Conservation (phyloP, 2,797 vertebrate genomes). For the Pteropus rufus region DNA sequence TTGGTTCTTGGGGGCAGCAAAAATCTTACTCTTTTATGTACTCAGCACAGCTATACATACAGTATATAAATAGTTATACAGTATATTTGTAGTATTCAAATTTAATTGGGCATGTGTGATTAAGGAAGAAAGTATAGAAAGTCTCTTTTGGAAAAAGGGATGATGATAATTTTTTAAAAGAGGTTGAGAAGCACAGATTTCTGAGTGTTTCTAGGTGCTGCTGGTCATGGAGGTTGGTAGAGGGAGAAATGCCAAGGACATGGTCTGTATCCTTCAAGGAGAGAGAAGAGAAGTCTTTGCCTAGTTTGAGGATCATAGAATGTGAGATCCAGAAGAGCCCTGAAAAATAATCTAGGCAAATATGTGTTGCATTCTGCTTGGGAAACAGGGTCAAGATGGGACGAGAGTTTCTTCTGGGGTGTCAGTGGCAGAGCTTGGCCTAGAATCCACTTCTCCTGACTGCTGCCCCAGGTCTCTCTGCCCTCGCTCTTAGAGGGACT, state of each 20-base stretch:
- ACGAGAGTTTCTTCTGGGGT: too few species aligned
- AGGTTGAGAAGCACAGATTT: not conserved
- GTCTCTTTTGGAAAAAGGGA: not conserved
- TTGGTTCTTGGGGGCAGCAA: not conserved
- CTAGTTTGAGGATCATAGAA: not conserved
- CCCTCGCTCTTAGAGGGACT: not conserved
- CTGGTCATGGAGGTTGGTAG: not conserved
- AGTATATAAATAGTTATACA: not conserved
- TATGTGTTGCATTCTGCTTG: rapidly evolving
- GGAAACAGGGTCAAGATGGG: not conserved
- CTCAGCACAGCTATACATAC: not conserved
- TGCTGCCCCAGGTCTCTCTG: not conserved
- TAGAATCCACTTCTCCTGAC: not conserved
- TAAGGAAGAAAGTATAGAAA: not conserved
- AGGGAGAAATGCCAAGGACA: not conserved
- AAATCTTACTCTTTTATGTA: not conserved
- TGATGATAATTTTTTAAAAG: not conserved
- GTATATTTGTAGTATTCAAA: not conserved
- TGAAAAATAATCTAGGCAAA: not conserved
- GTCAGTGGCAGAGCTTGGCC: not conserved
- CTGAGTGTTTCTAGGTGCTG: not conserved
- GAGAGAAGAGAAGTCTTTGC: not conserved
- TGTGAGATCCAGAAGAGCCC: not conserved
- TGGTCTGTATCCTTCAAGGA: not conserved
- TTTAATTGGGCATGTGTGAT: not conserved